Percentiles rank a stretch among this genome's conserved stretches.
Evolutionary conservation across 64 coral and sea anemone genomes (phyloP).

Genomic region (Pocillopora verrucosa): DNA sequence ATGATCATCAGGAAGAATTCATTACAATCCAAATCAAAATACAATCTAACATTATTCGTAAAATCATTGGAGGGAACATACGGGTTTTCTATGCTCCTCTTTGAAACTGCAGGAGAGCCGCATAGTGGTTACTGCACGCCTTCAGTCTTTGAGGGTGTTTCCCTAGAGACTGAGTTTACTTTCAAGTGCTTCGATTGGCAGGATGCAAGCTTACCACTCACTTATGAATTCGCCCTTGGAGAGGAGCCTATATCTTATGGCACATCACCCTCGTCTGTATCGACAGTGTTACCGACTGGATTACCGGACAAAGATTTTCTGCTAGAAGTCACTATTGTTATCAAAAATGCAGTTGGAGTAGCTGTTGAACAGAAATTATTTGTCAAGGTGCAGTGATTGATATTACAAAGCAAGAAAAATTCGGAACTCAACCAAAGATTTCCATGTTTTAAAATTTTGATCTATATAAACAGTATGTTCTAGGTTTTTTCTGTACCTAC

Average conservation of each 20-base stretch:
- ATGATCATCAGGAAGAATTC: conserved; percentile 23
- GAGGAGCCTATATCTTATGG: conserved; percentile 25
- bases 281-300: background rate
- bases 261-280: background rate
- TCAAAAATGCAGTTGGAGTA: conserved; percentile 33
- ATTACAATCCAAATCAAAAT: conserved; percentile 1
- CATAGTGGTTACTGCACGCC: conserved; percentile 1
- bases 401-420: background rate
- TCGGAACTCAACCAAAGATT: background rate
- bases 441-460: background rate
- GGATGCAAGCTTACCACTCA: conserved; percentile 2
- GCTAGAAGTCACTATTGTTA: conserved; percentile 18
- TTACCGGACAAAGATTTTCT: background rate
- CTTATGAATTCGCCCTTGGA: conserved; percentile 13
- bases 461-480: too few species aligned
- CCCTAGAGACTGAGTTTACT: conserved; percentile 18
- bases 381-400: conserved; percentile 8
- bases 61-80: background rate
- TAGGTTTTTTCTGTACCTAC: too few species aligned
- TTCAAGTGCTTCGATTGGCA: conserved; percentile 30
- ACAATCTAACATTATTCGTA: conserved; percentile 1
- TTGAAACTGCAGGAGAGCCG: conserved; percentile 29
- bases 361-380: background rate
- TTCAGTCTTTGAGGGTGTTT: background rate
- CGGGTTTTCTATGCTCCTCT: conserved; percentile 3